Base-by-base conservation (phyloP, 2,797 vertebrate species). In the Cyclura pinguis region DNA sequence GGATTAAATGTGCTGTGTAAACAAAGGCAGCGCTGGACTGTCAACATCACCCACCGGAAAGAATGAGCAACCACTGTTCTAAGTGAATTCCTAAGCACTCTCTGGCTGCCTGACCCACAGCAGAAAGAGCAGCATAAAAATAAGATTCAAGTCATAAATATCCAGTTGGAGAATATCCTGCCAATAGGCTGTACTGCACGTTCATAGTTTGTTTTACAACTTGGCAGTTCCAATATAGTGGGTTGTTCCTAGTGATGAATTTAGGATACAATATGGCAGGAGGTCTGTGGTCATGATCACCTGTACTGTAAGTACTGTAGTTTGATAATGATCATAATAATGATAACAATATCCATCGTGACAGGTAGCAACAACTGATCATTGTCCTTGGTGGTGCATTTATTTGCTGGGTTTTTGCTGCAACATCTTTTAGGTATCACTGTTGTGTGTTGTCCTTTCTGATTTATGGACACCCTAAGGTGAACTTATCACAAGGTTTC, bases 1-100 rank as follows among this genome's bases (percentile, higher is more conserved):
- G 89, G 93, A 95, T 96, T 96, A 94, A 93, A 89, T 93, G 80
- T 77, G 85, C 93, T 80, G 85, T 94, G 77, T 96, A 96, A 97
- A 97, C 95, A 96, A 96, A 97, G 95, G 93, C 57, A 87, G 24
- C 74, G 62, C 89, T 38, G 62, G 94, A 85, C 95, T 90, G n/a
- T 80, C 4, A 10, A 91, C 91, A 82, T 91, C 69, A 95, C 74
- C 86, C 72, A 38, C 29, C 4, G 84, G 74, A 92, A 81, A 50
- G 69, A 76, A 90, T 47, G 86, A 50, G 72, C 24, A 84, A 47
- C 38, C 50, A 32, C 88, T 35, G 12, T 62, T 90, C 18, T 80
- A 52, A 82, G 76, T 67, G 67, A 81, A 85, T 88, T 77, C 82
- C 57, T 85, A 55, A 73, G 87, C 50, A 59, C 82, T 35, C 35